phyloP scores from a whole-genome alignment of 2,113 vertebrate species.

The Pelmatolapia mariae region DNA sequence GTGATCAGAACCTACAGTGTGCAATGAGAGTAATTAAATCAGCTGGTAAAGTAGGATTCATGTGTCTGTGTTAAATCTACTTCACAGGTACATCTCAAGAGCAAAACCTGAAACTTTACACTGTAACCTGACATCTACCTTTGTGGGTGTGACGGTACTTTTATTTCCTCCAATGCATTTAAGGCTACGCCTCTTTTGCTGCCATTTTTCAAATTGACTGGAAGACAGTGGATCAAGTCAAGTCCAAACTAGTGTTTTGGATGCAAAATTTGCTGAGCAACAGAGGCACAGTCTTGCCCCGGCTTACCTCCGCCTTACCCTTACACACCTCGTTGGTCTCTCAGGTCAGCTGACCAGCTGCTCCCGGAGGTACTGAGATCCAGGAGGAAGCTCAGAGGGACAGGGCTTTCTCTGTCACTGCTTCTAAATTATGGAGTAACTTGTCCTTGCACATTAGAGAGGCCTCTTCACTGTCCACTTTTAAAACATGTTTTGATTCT shows the following conservation, averaged over 20 bases:
- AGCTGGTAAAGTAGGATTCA: too few relatives aligned
- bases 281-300: background rate
- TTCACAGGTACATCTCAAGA: background rate
- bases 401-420: background rate
- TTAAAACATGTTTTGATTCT: background rate
- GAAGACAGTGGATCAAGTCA: background rate
- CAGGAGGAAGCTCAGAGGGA: background rate
- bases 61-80: background rate
- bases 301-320: background rate
- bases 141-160: fast-evolving
- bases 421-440: background rate
- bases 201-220: background rate
- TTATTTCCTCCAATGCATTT: background rate
- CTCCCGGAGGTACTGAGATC: background rate
- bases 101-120: background rate
- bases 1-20: background rate
- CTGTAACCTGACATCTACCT: background rate
- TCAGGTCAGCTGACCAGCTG: background rate
- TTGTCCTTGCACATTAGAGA: background rate
- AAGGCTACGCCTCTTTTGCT: background rate
- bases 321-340: background rate
- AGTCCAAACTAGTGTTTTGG: background rate
- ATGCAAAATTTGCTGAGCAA: background rate
- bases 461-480: background rate
- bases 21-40: background rate